Percentiles rank a stretch among this genome's conserved stretches.
phyloP scores from a whole-genome alignment of 2,113 vertebrate genomes.

The Petroica traversi region DNA sequence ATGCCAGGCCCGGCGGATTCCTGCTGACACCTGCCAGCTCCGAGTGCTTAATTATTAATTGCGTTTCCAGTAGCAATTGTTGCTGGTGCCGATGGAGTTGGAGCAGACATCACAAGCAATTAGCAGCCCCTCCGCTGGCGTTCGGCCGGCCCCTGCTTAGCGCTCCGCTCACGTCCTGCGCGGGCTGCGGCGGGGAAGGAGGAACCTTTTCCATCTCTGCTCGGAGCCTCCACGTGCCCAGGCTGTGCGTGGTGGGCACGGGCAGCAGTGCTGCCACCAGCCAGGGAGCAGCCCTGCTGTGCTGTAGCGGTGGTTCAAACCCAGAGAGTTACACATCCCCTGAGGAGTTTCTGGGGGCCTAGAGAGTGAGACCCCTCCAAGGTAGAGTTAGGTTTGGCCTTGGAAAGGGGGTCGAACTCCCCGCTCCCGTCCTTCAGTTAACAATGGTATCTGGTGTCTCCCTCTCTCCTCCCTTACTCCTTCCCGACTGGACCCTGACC shows the following conservation, averaged over 20 bases:
- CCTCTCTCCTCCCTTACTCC: no score
- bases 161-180: not conserved
- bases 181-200: not conserved
- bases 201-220: not conserved
- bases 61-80: conserved; percentile 22
- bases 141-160: not conserved
- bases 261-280: accelerated
- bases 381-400: no score
- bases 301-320: no score
- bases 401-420: no score
- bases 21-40: conserved; percentile 1
- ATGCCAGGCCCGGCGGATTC: not conserved
- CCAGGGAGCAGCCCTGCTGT: not conserved
- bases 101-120: conserved; percentile 36
- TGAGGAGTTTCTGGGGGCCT: no score
- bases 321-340: no score
- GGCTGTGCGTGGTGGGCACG: accelerated
- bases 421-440: no score
- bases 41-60: conserved; percentile 43
- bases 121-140: not conserved
- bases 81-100: not conserved
- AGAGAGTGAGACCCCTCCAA: no score
- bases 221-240: accelerated
- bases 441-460: no score
- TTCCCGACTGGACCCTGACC: no score